Base-by-base conservation (phyloP, 2,113 vertebrate species). In the Paralichthys olivaceus region DNA sequence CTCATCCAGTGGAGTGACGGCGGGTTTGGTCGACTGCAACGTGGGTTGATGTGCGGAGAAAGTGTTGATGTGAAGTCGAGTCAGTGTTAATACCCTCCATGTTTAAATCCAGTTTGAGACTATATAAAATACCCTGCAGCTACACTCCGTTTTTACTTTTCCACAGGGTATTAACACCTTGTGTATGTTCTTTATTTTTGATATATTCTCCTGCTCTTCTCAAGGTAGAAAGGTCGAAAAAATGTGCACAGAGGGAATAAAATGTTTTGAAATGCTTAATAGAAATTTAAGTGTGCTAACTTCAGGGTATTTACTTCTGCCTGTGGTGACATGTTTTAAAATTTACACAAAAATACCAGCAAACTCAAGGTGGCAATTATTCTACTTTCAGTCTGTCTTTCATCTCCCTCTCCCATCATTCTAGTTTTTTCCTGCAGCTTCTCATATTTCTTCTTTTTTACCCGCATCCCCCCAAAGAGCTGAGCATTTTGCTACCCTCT, bases 401-500 rank as follows among this genome's bases (percentile, higher is more conserved):
- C 58, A 63, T 56, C 0, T 25, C 28, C 2, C 37, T 63, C 43
- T 71, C 40, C 22, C 32, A 61, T 68, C 5, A 22, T 34, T 75
- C 40, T n/a, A 26, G 29, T 75, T 67, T 55, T 45, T 68, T 45
- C 58, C 19, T 20, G 26, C 45, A 68, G 68, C 25, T 22, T 65
- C 25, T 72, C 47, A 40, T 45, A 73, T 34, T 34, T 54, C 5
- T 62, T 25, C 32, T 20, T 66, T 57, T 63, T 25, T 26, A 1
- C 32, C 29, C 19, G 19, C 34, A 34, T 20, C 7, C 4, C 56
- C 71, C 81, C 72, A 63, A 76, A 78, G 53, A 75, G 53, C 53
- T 26, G 77, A 86, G 58, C 57, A 73, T 89, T 89, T 80, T 90
- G 72, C 70, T 65, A 67, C 81, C 77, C 73, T 45, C 73, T 72